A percentile compares a stretch with the other conserved stretches of the same genome.
Evolutionary conservation across 2,888 invertebrate genomes (phyloP).

Genomic region (Athalia cordata): DNA sequence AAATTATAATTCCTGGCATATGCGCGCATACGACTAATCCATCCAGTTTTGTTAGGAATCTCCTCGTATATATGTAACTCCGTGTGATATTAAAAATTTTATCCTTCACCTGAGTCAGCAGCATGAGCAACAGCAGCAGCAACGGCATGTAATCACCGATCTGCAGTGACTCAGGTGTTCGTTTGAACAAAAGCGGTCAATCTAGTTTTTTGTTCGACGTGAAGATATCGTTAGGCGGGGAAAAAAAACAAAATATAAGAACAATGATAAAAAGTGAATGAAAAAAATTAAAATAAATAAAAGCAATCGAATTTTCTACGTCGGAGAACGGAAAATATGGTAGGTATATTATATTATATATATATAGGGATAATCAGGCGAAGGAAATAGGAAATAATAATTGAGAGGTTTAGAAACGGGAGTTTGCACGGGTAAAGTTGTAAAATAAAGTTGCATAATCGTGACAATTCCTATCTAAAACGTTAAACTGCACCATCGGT

Average conservation of each 20-base stretch:
- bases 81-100: too few species aligned
- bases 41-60: too few species aligned
- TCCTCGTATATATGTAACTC: too few species aligned
- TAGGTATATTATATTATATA: too few species aligned
- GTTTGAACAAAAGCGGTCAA: constrained; percentile 33
- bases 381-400: constrained; percentile 18
- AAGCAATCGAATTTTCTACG: background rate
- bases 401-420: background rate
- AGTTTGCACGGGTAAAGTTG: too few species aligned
- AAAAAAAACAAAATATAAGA: background rate
- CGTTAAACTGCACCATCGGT: background rate
- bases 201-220: constrained; percentile 27
- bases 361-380: too few species aligned
- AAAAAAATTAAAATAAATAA: too few species aligned
- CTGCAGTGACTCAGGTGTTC: constrained; percentile 34
- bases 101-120: background rate
- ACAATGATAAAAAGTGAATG: background rate
- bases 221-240: background rate
- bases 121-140: too few species aligned
- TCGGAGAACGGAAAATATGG: too few species aligned
- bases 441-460: constrained; percentile 14
- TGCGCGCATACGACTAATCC: too few species aligned
- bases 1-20: too few species aligned
- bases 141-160: background rate
- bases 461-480: constrained; percentile 9